These are phyloP conservation scores for Cynopterus brachyotis DNA, from an alignment of 2,113 vertebrate genomes.

Conservation along the genomic window DNA sequence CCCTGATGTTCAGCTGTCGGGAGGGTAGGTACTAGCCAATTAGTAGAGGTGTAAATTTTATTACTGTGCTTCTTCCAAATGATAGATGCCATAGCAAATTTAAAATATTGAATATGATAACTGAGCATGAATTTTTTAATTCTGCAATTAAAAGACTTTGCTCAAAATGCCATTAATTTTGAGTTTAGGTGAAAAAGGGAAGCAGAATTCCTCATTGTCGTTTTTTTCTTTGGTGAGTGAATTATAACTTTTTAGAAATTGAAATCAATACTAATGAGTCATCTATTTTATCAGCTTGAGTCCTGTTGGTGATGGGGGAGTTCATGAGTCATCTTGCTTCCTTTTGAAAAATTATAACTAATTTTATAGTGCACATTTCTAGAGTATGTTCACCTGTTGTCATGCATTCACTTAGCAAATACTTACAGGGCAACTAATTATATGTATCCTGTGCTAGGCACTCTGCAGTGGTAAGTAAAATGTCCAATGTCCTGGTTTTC, in stretches of 20 bases:
- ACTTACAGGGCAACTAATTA: background rate
- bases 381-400: no score
- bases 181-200: slow-evolving; percentile 61
- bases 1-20: background rate
- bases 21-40: background rate
- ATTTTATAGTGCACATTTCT: background rate
- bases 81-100: slow-evolving; percentile 65
- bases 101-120: slow-evolving; percentile 72
- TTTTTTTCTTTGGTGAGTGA: background rate
- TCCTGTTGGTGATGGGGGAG: background rate
- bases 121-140: slow-evolving; percentile 76
- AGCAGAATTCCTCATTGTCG: background rate
- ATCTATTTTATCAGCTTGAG: background rate
- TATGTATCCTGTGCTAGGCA: background rate
- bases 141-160: slow-evolving; percentile 73
- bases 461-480: background rate
- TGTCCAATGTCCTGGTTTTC: background rate
- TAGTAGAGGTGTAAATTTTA: slow-evolving; percentile 26
- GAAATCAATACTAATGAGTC: background rate
- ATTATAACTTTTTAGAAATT: background rate
- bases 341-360: background rate
- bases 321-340: background rate
- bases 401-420: background rate
- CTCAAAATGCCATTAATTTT: slow-evolving; percentile 71
- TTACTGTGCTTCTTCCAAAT: slow-evolving; percentile 39